A percentile compares a stretch with the other conserved stretches of the same genome.
phyloP scores from a whole-genome alignment of 2,113 vertebrate species.

The Machaerirhynchus nigripectus region DNA sequence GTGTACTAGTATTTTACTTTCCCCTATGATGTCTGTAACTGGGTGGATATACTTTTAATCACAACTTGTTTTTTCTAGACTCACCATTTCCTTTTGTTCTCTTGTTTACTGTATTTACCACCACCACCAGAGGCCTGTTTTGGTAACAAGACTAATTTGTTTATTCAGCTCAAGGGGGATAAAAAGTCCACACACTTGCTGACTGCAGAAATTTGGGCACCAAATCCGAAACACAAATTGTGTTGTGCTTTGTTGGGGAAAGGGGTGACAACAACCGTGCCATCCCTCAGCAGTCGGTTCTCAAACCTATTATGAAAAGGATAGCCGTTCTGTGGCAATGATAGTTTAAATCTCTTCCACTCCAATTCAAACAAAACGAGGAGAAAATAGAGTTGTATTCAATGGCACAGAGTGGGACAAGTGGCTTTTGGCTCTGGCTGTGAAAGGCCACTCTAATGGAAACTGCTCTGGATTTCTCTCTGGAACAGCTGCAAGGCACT shows the following conservation, averaged over 20 bases:
- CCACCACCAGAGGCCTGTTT: background rate
- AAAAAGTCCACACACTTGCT: background rate
- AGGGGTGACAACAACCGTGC: background rate
- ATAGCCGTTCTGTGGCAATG: background rate
- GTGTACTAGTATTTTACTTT: background rate
- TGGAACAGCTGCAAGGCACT: constrained; percentile 54
- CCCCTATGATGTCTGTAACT: background rate
- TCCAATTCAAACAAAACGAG: background rate
- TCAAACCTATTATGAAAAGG: background rate
- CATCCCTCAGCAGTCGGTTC: background rate
- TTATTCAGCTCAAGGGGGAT: background rate
- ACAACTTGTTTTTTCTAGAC: background rate
- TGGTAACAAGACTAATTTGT: background rate
- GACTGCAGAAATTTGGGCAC: background rate
- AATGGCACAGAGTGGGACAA: constrained; percentile 28
- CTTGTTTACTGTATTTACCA: background rate
- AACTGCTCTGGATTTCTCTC: constrained; percentile 44
- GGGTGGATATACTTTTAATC: background rate
- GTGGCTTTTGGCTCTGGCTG: constrained; percentile 12
- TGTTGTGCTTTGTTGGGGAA: background rate
- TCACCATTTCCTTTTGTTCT: background rate
- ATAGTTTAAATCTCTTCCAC: background rate
- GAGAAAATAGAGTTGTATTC: constrained; percentile 5
- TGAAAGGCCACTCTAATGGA: constrained; percentile 31
- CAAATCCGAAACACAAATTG: background rate